These are phyloP conservation scores for Eupithecia centaureata DNA, from an alignment of 2,888 invertebrate species.

Conservation along the genomic window DNA sequence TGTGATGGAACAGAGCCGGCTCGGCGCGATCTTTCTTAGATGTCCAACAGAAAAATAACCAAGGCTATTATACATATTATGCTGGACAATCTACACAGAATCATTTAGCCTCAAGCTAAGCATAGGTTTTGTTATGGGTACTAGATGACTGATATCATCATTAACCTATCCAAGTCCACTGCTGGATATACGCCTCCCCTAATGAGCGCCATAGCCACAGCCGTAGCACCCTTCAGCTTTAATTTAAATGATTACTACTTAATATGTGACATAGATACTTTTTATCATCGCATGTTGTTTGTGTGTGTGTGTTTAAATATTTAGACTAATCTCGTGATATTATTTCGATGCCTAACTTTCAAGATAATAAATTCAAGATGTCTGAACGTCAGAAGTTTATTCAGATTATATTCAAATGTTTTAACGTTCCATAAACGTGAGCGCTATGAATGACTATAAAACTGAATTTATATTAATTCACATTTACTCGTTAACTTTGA, in stretches of 20 bases:
- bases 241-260: no score
- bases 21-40: background rate
- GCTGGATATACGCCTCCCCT: no score
- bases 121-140: no score
- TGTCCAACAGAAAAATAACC: background rate
- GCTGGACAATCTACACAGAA: no score
- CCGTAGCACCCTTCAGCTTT: no score
- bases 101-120: background rate
- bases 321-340: background rate
- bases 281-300: no score
- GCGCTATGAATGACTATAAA: slow-evolving; percentile 1
- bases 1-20: background rate
- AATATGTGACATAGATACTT: no score
- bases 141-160: no score
- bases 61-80: background rate
- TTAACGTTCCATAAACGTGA: slow-evolving; percentile 8
- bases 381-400: background rate
- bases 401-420: background rate
- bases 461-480: background rate
- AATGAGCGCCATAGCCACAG: no score
- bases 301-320: no score
- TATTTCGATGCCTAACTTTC: background rate
- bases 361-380: slow-evolving; percentile 2
- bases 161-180: no score
- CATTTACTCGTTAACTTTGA: background rate